Percentiles rank a stretch among this genome's conserved stretches.
Evolutionary conservation across 2,113 vertebrate species (phyloP).

Genomic region (Mesembrinibis cayennensis): DNA sequence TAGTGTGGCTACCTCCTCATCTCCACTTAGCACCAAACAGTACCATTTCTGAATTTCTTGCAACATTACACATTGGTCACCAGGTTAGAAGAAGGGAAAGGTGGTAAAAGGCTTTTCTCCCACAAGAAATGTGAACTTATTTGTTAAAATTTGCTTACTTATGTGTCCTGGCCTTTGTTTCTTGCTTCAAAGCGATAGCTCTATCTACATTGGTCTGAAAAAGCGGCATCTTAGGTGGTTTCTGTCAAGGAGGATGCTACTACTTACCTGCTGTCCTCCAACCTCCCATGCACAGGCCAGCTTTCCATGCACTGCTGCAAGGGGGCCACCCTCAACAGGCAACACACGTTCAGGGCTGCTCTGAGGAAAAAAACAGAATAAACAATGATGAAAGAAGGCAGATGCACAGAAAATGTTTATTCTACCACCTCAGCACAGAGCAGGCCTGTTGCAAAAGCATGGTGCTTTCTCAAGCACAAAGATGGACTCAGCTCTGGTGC

Average conservation of each 20-base stretch:
- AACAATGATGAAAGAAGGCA: background rate
- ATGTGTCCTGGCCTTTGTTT: background rate
- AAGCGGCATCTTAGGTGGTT: background rate
- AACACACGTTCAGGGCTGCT: background rate
- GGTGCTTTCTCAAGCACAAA: background rate
- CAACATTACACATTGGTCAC: background rate
- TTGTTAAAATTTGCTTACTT: background rate
- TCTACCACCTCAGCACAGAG: background rate
- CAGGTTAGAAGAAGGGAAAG: background rate
- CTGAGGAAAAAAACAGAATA: background rate
- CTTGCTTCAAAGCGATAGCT: background rate
- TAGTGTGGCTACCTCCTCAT: background rate
- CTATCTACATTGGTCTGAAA: background rate
- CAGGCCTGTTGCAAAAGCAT: background rate
- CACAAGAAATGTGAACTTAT: background rate
- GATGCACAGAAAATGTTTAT: background rate
- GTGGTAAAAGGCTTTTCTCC: background rate
- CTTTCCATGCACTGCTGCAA: background rate
- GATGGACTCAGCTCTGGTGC: background rate
- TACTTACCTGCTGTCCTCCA: background rate
- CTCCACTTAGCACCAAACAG: background rate
- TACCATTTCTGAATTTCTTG: background rate
- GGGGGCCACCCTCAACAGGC: background rate
- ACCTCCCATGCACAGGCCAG: background rate
- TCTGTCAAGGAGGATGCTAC: background rate